These are phyloP conservation scores for Cyprinodon diabolis DNA, from an alignment of 2,797 vertebrate species.

Conservation along the genomic window DNA sequence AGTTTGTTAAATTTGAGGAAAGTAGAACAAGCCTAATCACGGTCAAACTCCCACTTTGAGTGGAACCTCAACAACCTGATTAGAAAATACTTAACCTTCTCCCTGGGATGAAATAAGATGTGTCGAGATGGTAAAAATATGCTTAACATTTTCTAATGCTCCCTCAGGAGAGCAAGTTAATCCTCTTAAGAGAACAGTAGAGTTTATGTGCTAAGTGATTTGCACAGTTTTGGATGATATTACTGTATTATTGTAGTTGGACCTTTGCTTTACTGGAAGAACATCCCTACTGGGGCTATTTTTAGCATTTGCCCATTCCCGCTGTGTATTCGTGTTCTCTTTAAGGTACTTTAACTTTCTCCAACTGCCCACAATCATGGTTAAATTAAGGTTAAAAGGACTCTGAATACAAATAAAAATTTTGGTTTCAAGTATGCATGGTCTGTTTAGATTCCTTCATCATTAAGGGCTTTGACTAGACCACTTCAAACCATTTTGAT, in stretches of 20 bases:
- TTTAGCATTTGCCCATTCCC: neutral
- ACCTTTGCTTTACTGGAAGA: neutral
- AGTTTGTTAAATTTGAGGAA: neutral
- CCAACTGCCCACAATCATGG: neutral
- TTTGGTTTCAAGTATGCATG: neutral
- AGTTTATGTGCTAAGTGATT: neutral
- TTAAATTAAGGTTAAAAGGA: neutral
- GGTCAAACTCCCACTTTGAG: neutral
- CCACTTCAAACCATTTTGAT: neutral
- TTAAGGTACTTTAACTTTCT: neutral
- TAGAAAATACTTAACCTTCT: neutral
- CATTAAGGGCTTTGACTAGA: neutral
- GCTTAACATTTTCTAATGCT: neutral
- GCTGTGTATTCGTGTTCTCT: neutral
- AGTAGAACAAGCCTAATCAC: neutral
- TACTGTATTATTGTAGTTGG: neutral
- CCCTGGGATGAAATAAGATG: neutral
- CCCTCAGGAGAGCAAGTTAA: neutral
- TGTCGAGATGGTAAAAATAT: neutral
- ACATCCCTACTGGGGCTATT: neutral
- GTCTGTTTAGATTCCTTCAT: neutral
- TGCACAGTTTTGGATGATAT: neutral
- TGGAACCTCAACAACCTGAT: neutral
- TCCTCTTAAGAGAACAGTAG: neutral
- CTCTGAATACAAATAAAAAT: neutral